Base-by-base conservation (phyloP, 1,140 invertebrate species). In the Anoplolepis gracilipes region DNA sequence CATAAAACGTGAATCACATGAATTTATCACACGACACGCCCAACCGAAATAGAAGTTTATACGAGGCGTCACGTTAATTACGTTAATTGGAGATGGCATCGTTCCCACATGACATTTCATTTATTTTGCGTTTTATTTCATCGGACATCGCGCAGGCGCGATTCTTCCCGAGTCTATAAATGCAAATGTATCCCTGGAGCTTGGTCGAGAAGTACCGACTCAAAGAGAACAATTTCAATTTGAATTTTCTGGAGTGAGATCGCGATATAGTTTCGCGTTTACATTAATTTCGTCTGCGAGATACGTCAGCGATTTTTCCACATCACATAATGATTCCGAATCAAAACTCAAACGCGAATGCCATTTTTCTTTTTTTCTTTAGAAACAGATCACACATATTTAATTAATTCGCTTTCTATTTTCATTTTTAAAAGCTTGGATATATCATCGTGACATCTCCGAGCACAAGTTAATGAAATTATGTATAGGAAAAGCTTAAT, bases 191-290 rank as follows among this genome's bases (percentile, higher is more conserved):
- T 39, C 46, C 4, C 16, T 13, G 16, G 4, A 5, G 13, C 33
- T 61, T 42, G 46, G 22, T 53, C 61, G 84, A 59, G 13, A 49
- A 49, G 62, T 25, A 25, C 42, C 49, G 46, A 85, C 85, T 87
- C 79, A 78, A 87, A 87, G 79, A 84, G 36, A 11, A 65, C 77
- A 64, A 76, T 73, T 61, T 65, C 65, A 62, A 85, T 87, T 87
- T 70, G 70, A 87, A 88, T 87, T 76, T 77, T 84, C 11, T 25
- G 33, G 3, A 36, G 33, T n/a, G 42, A 55, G 77, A 28, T 49
- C 42, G 67, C 82, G n/a, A 59, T 67, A 7, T 2, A 85, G 33
- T 85, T 85, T 62, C 55, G 57, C 85, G 59, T 42, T 85, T 81
- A 87, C 75, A 55, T 86, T 76, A 53, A 86, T 86, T 75, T 81